Evolutionary conservation across 2,888 invertebrate species (phyloP), one percentile per base, ranked within the genome.

Genomic region (Hirtodrosophila duncani): DNA sequence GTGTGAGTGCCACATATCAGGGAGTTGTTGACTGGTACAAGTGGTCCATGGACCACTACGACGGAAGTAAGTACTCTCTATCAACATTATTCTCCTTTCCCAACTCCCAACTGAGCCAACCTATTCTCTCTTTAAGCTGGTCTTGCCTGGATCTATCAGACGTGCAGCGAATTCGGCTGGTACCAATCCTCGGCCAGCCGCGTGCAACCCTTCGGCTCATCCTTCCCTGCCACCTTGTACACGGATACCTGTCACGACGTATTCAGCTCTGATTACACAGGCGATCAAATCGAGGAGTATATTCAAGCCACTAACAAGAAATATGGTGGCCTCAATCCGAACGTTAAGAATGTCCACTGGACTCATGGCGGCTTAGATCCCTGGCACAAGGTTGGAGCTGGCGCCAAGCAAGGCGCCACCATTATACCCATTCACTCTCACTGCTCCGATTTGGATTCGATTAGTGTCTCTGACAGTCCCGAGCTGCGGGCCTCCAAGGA

Each of bases 151-250:
- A 88, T 88, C 0, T 94, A 93, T 83, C 94, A 94, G 86, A 93
- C 93, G 0, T 95, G 95, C 84, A 91, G 91, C 24, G 94, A 95
- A 87, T 94, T 91, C 85, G 95, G 94, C 37, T 95, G 91, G 88
- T 94, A 89, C 84, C 94, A 94, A 87, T 91, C 92, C 2, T 91
- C 93, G 0, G 89, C 87, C 58, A 88, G 90, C 23, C 41, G 75
- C 0, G 72, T 85, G 0, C 90, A 91, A 49, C 91, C 92, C 0
- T 89, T 90, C 2, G 82, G 81, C 6, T 51, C 52, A 3, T 39
- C 24, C 6, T 81, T 79, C 24, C 82, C 82, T 2, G 74, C 67
- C 1, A 60, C 67, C 2, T 48, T 72, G 0, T 81, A 69, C 30
- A 51, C 58, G 1, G 42, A 59, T 6, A 10, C 30, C 1, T 82